Evolutionary conservation across 2,888 invertebrate species (phyloP), one percentile per base, ranked within the genome.

Genomic region (Scaptomyza tumidula): DNA sequence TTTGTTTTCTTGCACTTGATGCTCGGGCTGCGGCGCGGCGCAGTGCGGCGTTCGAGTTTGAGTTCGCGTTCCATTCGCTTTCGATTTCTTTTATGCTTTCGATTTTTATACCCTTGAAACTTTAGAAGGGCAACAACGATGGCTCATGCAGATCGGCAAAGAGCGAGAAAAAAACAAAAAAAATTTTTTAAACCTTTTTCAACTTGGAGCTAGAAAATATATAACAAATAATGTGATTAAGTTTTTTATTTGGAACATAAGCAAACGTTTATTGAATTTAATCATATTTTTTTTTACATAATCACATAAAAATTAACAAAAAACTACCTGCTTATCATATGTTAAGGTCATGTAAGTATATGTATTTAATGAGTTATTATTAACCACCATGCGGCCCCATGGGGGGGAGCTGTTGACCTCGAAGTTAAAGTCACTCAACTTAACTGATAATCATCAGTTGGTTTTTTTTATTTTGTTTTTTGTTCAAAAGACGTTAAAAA

Each of bases 11-110:
- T 85, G 85, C 85, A 88, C 88, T 86, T 86, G 86, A 88, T 83
- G 70, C 48, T 85, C 62, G 71, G 39, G 39, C 27, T 7, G 39
- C 14, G 39, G 39, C 7, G 39, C 3, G 14, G 9, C 3, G 39
- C 14, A 9, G 39, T 1, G 39, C 37, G 37, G 37, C 37, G 35
- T 41, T 45, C 43, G 43, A 35, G 53, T 50, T 55, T 37, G 53
- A 57, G 55, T 66, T 76, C 73, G 55, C 58, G 56, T 49, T 69
- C 69, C 67, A 70, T 76, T 87, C 78, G 88, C 89, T 87, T 86
- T 86, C 86, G 89, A 85, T 89, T 86, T 86, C 86, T 80, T 80
- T 85, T 71, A 74, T 63, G 84, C 86, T 88, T 85, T 88, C 84
- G 84, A 74, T 88, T 88, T 86, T 79, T 31, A 79, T 85, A 82